Evolutionary conservation across 2,888 invertebrate species (phyloP), one percentile per base, ranked within the genome.

Genomic region (Malthinus flaveolus): DNA sequence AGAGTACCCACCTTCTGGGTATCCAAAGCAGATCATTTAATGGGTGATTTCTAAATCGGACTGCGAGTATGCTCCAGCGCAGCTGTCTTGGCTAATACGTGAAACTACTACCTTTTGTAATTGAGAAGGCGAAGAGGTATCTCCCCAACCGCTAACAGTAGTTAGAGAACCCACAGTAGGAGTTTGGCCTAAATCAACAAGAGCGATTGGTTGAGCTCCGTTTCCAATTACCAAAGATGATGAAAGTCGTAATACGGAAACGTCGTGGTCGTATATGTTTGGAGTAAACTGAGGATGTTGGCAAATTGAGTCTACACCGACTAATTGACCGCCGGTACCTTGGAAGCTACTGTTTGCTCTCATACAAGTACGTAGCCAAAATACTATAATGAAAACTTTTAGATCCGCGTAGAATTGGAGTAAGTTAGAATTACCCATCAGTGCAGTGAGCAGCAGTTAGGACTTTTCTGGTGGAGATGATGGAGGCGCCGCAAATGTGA

Each of bases 11-110:
- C 50, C 50, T 42, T 42, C 5, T n/a, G 32, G 5, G n/a, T 13
- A 44, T 34, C 50, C 50, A 13, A 8, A 42, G 12, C 50, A 50
- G 1, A 9, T 11, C 52, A 52, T 52, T n/a, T 13, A 12, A 8
- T 12, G 3, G 3, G 45, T 51, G 54, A 62, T 59, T 54, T 50
- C 11, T 53, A 53, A 10, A 61, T n/a, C n/a, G n/a, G n/a, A n/a
- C n/a, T 76, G 73, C 75, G 76, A 35, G 11, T 52, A 52, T 10
- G 52, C 52, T 5, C 4, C n/a, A 3, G 11, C 34, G 33, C 52
- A 52, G n/a, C n/a, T n/a, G n/a, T n/a, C 12, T 7, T 56, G 31
- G 1, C 32, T 46, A 31, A 56, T 11, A 11, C 11, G 32, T 1
- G 36, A 10, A 11, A 36, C 10, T 5, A 10, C 8, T 0, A 36